phyloP scores from a whole-genome alignment of 2,797 vertebrate genomes.

The Eulemur rubriventer region DNA sequence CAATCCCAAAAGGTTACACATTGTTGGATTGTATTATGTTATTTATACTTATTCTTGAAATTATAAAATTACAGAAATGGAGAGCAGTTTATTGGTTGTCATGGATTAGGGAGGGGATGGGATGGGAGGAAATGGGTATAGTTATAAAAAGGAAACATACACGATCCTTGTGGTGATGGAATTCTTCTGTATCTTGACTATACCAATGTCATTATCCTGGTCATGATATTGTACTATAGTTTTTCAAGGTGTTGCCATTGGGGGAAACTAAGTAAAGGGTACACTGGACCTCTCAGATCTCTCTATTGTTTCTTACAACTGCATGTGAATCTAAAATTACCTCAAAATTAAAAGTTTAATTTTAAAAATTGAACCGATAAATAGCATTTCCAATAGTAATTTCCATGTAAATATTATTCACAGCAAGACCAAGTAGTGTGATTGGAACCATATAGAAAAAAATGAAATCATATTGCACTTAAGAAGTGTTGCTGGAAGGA shows the following conservation, averaged over 20 bases:
- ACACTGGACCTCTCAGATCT: background rate
- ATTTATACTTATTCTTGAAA: background rate
- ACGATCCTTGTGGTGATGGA: background rate
- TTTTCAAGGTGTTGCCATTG: background rate
- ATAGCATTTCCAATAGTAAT: background rate
- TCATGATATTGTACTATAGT: background rate
- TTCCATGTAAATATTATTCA: slow-evolving; percentile 4
- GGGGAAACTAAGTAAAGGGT: background rate
- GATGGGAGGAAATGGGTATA: background rate
- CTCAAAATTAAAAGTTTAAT: slow-evolving; percentile 5
- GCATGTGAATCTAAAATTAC: background rate
- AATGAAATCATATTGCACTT: background rate
- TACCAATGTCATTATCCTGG: background rate
- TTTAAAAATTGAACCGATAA: background rate
- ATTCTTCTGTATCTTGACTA: background rate
- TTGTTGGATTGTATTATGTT: background rate
- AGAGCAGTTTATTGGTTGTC: background rate
- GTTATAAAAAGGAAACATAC: background rate
- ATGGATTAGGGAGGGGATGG: background rate
- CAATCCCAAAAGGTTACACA: background rate
- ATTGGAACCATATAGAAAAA: background rate
- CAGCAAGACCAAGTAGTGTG: background rate
- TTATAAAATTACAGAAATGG: background rate
- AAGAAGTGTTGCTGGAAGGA: background rate
- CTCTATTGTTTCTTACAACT: background rate